phyloP scores from a whole-genome alignment of 2,797 vertebrate genomes.

The Hipposideros larvatus region DNA sequence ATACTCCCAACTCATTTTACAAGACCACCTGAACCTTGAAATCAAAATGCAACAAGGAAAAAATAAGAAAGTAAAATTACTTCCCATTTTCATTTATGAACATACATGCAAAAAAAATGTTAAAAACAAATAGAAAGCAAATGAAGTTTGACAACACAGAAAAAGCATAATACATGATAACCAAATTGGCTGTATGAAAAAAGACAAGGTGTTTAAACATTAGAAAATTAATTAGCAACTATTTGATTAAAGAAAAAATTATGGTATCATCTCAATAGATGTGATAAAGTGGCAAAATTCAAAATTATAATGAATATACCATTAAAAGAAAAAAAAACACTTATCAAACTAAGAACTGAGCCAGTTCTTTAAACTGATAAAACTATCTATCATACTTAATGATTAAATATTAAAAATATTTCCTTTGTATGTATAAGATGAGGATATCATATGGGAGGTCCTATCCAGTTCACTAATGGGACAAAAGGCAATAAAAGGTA shows the following conservation, averaged over 20 bases:
- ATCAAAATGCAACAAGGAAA: not conserved
- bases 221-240: not conserved
- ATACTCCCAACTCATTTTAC: not conserved
- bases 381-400: not conserved
- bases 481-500: not conserved
- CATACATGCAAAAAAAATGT: not conserved
- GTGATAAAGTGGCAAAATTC: not conserved
- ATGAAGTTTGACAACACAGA: not conserved
- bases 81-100: not conserved
- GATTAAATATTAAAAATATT: constrained; percentile 13
- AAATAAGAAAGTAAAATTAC: not conserved
- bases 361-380: not conserved
- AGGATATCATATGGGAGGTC: not conserved
- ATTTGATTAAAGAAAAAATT: not conserved
- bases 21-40: not conserved
- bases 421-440: not conserved
- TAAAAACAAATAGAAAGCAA: not conserved
- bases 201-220: not conserved
- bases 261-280: not conserved
- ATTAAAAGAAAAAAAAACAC: not conserved
- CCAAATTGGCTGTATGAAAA: not conserved
- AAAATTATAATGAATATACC: not conserved
- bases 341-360: not conserved
- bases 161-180: not conserved
- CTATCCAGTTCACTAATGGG: not conserved